Conservation (phyloP, 2,888 invertebrate species). For the Euphydryas editha region DNA sequence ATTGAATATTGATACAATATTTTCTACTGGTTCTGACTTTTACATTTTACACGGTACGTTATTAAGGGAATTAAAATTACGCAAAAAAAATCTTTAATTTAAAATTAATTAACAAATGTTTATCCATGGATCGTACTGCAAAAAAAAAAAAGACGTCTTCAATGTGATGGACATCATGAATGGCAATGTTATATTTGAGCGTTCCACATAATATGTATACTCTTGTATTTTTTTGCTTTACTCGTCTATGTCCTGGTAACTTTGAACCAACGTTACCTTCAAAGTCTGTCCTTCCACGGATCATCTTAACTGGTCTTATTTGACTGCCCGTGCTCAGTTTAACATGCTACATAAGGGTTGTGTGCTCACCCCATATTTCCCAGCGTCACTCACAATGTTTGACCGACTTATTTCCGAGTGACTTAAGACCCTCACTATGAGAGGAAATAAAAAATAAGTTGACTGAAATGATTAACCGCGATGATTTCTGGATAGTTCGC, state of each 20-base stretch:
- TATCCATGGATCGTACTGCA: not conserved
- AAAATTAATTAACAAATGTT: not conserved
- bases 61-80: not conserved
- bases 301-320: slow-evolving; percentile 28
- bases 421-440: slow-evolving; percentile 37
- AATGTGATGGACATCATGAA: not conserved
- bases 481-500: slow-evolving; percentile 9
- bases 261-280: not conserved
- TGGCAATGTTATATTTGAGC: slow-evolving; percentile 1
- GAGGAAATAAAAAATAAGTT: slow-evolving; percentile 28
- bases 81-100: not conserved
- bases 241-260: slow-evolving; percentile 2
- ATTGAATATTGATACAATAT: too few relatives aligned
- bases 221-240: slow-evolving; percentile 5
- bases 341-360: slow-evolving; percentile 17
- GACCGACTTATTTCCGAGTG: slow-evolving; percentile 56
- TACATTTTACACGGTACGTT: too few relatives aligned
- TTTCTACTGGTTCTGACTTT: too few relatives aligned
- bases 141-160: not conserved
- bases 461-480: slow-evolving; percentile 25
- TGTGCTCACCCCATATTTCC: slow-evolving; percentile 31
- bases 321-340: slow-evolving; percentile 22
- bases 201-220: slow-evolving; percentile 5
- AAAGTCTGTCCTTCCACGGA: not conserved
- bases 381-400: slow-evolving; percentile 42